Evolutionary conservation across 2,797 vertebrate species (phyloP).

Genomic region (Macrochelys suwanniensis): DNA sequence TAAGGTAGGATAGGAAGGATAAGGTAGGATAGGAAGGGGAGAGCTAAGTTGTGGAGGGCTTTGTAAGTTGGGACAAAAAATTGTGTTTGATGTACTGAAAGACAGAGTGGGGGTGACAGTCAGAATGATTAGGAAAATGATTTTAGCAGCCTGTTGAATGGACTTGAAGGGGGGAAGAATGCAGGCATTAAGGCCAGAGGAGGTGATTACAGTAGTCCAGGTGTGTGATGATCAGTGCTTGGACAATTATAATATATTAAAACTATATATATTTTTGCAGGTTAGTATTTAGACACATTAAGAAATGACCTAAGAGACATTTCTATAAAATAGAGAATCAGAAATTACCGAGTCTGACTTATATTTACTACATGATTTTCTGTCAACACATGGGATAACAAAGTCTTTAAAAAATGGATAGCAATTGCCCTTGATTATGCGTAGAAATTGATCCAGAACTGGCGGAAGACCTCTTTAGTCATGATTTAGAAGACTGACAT

Average conservation of each 20-base stretch:
- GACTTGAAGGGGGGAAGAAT: not conserved
- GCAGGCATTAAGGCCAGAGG: not conserved
- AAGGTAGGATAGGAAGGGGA: not conserved
- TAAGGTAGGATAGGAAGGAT: not conserved
- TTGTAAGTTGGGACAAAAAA: not conserved
- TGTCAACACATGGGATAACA: not conserved
- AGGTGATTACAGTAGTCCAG: too few relatives aligned
- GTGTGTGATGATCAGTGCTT: not conserved
- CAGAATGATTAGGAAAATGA: not conserved
- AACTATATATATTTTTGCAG: not conserved
- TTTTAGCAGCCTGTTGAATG: not conserved
- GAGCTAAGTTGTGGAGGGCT: not conserved
- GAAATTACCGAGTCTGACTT: not conserved
- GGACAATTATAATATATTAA: not conserved
- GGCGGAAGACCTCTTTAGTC: not conserved
- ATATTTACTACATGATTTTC: not conserved
- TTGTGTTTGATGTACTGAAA: not conserved
- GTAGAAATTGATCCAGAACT: not conserved
- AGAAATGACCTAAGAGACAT: not conserved
- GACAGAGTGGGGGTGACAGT: not conserved
- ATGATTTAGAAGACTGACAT: not conserved
- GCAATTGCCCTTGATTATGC: not conserved
- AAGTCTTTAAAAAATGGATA: not conserved
- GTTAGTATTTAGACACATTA: not conserved
- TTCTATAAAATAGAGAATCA: not conserved